Percentiles rank a stretch among this genome's conserved stretches.
Evolutionary conservation across 2,113 vertebrate genomes (phyloP).

Genomic region (Calonectris borealis): DNA sequence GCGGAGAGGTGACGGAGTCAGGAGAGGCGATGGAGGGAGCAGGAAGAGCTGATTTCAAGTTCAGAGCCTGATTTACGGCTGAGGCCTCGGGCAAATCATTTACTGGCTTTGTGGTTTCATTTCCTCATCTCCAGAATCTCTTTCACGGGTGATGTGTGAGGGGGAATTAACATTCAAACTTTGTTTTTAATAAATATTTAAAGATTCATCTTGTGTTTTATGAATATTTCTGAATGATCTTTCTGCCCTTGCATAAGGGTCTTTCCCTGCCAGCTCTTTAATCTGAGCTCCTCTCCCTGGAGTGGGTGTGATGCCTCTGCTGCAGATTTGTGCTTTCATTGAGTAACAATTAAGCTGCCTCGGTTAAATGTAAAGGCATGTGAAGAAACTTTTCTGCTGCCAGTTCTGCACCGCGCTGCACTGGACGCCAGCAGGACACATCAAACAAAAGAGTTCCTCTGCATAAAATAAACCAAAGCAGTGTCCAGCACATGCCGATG

Average conservation of each 20-base stretch:
- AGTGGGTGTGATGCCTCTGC: background rate
- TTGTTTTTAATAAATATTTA: conserved; percentile 22
- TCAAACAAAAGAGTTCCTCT: background rate
- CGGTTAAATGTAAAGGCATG: background rate
- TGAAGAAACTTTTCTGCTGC: background rate
- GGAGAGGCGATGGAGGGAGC: background rate
- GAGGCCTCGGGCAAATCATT: conserved; percentile 20
- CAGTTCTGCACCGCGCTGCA: background rate
- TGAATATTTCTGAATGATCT: background rate
- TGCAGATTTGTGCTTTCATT: background rate
- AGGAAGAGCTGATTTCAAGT: background rate
- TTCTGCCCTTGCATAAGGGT: background rate
- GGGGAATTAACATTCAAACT: conserved; percentile 25
- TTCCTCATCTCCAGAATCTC: conserved; percentile 23
- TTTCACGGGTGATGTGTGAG: conserved; percentile 11
- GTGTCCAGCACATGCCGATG: background rate
- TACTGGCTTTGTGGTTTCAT: conserved; percentile 22
- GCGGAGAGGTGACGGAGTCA: background rate
- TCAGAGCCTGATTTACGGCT: conserved; percentile 24
- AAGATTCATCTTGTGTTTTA: background rate
- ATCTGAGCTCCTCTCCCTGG: background rate
- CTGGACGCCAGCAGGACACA: background rate
- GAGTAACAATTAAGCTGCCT: background rate
- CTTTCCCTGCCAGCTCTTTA: background rate
- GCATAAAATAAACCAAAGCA: background rate